phyloP scores from a whole-genome alignment of 1,140 invertebrate genomes.

The Sitophilus oryzae region DNA sequence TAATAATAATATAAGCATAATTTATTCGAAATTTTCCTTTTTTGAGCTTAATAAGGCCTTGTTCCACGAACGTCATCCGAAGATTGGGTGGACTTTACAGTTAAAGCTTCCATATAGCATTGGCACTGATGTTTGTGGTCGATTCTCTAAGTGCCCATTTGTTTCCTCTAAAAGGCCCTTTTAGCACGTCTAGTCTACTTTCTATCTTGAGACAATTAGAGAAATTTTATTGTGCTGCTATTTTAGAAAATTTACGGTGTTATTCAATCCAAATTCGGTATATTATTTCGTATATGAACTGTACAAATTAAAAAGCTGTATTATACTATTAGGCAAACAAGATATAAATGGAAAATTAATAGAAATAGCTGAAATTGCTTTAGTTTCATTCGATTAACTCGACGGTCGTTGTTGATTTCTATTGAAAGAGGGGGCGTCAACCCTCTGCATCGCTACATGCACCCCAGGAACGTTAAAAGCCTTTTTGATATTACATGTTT shows the following conservation, averaged over 20 bases:
- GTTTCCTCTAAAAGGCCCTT: constrained; percentile 37
- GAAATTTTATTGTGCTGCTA: constrained; percentile 15
- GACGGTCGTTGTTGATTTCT: constrained; percentile 27
- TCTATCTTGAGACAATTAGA: constrained; percentile 29
- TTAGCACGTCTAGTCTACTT: constrained; percentile 39
- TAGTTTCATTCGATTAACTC: constrained; percentile 36
- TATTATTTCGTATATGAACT: too few relatives aligned
- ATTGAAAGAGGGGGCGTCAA: constrained; percentile 25
- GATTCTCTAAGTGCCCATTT: constrained; percentile 41
- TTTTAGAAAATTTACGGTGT: constrained; percentile 11
- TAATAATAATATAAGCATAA: background rate
- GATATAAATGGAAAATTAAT: constrained; percentile 24
- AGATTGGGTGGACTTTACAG: constrained; percentile 15
- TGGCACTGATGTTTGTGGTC: constrained; percentile 38
- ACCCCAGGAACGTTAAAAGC: constrained; percentile 43
- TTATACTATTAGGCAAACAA: background rate
- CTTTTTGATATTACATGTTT: constrained; percentile 46
- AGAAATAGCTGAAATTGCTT: constrained; percentile 32
- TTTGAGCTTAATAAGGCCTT: constrained; percentile 3
- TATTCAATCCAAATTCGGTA: too few relatives aligned
- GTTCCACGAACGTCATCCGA: constrained; percentile 3
- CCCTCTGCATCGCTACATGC: constrained; percentile 16
- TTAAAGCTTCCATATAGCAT: constrained; percentile 26
- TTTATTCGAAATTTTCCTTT: background rate
- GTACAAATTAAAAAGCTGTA: background rate